Base-by-base conservation (phyloP, 2,113 vertebrate species). In the Psittacula cyanocephala region DNA sequence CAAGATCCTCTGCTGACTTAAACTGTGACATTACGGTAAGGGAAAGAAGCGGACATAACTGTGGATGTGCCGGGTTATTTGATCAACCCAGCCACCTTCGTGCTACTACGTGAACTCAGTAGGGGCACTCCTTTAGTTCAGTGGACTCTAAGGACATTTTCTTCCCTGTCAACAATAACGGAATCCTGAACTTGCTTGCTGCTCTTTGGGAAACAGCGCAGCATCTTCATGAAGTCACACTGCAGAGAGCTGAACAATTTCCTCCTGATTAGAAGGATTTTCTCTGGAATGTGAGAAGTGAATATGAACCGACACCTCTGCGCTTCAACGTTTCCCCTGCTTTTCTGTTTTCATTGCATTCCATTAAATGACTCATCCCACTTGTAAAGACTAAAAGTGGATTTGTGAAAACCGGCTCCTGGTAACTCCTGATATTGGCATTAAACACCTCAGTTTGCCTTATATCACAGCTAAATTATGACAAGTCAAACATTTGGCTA, bases 401-500 rank as follows among this genome's bases (percentile, higher is more conserved):
- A 63, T 70, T 78, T 88, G 59, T 80, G 79, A 86, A 94, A 89
- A 72, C 44, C 50, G 70, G 24, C 41, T 94, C 17, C 70, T 39
- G 33, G 43, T 65, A 85, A 74, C 31, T 79, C 44, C 35, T 77
- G 64, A 80, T 65, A 44, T 2, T 63, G 80, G 78, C 53, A 74
- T 89, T 89, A 82, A 93, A 82, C 35, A 71, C 18, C 37, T 70
- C 75, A 46, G 60, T 89, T 93, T 91, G n/a, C 50, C 60, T 83
- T 91, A 16, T 43, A 88, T 57, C 71, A 86, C 70, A 39, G 63
- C 33, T 93, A 90, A 86, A 90, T 68, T 83, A 81, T n/a, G 60
- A 70, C 46, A 96, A 91, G 43, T 64, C 60, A 95, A 96, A 95
- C 78, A 91, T 77, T 87, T 82, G 55, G 78, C 63, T 87, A 77